Percentiles rank a stretch among this genome's conserved stretches.
Conservation (phyloP, 2,113 vertebrate species). For the Labeo rohita region DNA sequence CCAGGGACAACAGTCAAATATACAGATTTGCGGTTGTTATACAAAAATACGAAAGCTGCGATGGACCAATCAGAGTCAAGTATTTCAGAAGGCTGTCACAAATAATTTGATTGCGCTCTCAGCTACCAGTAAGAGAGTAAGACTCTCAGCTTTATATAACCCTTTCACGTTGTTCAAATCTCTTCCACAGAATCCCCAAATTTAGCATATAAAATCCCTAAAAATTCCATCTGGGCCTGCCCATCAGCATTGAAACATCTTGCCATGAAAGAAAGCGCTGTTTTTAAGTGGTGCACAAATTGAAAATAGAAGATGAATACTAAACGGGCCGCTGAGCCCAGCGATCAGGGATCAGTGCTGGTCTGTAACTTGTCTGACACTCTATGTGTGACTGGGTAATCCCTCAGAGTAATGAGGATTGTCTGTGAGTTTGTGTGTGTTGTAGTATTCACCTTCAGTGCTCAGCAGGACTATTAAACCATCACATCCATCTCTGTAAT, state of each 20-base stretch:
- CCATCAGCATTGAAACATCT: slow-evolving; percentile 18
- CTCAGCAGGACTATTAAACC: slow-evolving; percentile 48
- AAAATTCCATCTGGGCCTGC: neutral
- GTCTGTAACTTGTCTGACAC: slow-evolving; percentile 44
- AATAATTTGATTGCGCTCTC: neutral
- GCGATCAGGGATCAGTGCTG: slow-evolving; percentile 45
- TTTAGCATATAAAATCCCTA: neutral
- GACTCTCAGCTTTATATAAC: neutral
- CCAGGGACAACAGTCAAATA: slow-evolving; percentile 10
- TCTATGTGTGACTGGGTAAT: slow-evolving; percentile 56
- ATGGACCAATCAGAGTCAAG: neutral
- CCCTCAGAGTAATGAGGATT: slow-evolving; percentile 41
- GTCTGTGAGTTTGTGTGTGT: slow-evolving; percentile 38
- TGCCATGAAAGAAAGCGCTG: neutral
- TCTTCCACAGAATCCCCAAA: neutral
- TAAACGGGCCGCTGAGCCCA: slow-evolving; percentile 47
- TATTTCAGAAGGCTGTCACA: neutral
- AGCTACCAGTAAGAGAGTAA: neutral
- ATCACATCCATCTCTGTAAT: slow-evolving; percentile 52
- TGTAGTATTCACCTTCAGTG: slow-evolving; percentile 38
- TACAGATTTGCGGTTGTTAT: neutral
- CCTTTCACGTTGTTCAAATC: neutral
- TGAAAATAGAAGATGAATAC: slow-evolving; percentile 32
- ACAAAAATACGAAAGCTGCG: neutral
- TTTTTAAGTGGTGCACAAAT: slow-evolving; percentile 11